Base-by-base conservation (phyloP, 2,797 vertebrate species). In the Mycteria americana region DNA sequence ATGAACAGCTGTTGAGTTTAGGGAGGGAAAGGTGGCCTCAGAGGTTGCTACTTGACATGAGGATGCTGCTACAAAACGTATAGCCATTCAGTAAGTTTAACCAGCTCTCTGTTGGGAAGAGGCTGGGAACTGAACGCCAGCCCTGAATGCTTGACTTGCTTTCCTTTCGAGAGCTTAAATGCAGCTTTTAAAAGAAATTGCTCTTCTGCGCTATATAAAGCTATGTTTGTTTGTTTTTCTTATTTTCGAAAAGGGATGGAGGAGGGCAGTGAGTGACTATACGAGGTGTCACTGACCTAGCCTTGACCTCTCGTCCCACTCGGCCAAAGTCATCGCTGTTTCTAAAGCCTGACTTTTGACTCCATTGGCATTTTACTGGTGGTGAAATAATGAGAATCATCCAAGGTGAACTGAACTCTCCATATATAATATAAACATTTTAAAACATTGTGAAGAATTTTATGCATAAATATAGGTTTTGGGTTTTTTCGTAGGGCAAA, bases 121-220 rank as follows among this genome's bases (percentile, higher is more conserved):
- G 28, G 6, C 74, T 85, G 54, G 23, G 63, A 87, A 73, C 19
- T 16, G 35, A 94, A 54, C 54, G 39, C 50, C n/a, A 74, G 53
- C n/a, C 46, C 60, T 57, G 56, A 57, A 57, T 80, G 56, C 45
- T 86, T 77, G 70, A 51, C 48, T 63, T 83, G 64, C 81, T 92
- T 94, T 95, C n/a, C 56, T 88, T 93, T 88, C 3, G 8, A 72
- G 84, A 75, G 31, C 65, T 91, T 82, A 86, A 96, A 68, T 69
- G 67, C 67, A 86, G 64, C 50, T 78, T 90, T 88, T 78, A 56
- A 81, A 86, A 81, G 24, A 93, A 93, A 92, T 76, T 92, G 50
- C 54, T 94, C 28, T 63, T 92, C 57, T 39, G 43, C 68, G 48
- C 87, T 96, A 89, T 92, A 80, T 88, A 94, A 95, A 95, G 86